Evolutionary conservation across 2,797 vertebrate species (phyloP), one percentile per base, ranked within the genome.

Genomic region (Xiphorhynchus erythropygius): DNA sequence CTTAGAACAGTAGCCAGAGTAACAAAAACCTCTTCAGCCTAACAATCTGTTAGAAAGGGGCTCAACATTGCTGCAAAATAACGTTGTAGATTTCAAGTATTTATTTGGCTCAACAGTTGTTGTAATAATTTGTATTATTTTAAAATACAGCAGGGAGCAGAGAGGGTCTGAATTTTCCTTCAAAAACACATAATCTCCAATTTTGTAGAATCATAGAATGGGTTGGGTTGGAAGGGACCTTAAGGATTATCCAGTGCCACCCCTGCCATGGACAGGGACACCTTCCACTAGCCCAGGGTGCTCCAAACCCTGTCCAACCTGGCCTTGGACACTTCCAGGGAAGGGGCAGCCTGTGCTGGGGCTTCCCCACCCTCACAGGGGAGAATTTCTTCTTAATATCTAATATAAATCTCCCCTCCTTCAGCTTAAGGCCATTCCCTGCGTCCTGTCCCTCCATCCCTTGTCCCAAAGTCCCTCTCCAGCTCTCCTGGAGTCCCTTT

Each of bases 11-110:
- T 24, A 91, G 60, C 84, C 32, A 49, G 11, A 82, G 50, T n/a
- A 73, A 85, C 52, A 91, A 73, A 90, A 92, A 10, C 33, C 60
- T 83, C 68, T 80, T 74, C 52, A 87, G 28, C 79, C 50, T 83
- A 53, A 32, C 71, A 89, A 10, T 25, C 28, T 52, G 4, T 27
- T 25, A 71, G 71, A 75, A 56, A 35, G 47, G 12, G 22, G 27
- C 37, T 71, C 42, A 91, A 87, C 82, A 44, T 2, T 46, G 27
- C 71, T 68, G 56, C 49, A 67, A 87, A 90, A 70, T 33, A 47
- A 41, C 32, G 24, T 3, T 39, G 47, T 9, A 18, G 8, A 19
- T 80, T 68, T 80, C 47, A 69, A 88, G 41, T 32, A 73, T 55
- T 90, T 79, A 6, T 52, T 59, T 57, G 60, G 17, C 55, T 69